Evolutionary conservation across 2,113 vertebrate genomes (phyloP).

Genomic region (Gambusia holbrooki): DNA sequence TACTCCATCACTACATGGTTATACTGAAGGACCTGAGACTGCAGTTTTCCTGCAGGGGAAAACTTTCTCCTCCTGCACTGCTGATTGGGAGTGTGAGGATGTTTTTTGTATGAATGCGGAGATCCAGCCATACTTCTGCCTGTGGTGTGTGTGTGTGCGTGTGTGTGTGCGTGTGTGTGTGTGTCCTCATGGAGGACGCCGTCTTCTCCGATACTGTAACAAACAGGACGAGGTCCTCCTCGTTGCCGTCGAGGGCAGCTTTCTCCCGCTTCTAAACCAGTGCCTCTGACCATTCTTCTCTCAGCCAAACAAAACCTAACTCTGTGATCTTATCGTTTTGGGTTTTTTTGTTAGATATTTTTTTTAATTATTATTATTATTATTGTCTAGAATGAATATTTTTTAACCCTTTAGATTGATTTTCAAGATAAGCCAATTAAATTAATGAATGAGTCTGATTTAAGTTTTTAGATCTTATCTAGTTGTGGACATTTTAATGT

Average conservation of each 20-base stretch:
- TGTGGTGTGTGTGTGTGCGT: conserved; percentile 35
- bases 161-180: conserved; percentile 16
- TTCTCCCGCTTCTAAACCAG: conserved; percentile 53
- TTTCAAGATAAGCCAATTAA: conserved; percentile 51
- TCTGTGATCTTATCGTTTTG: conserved; percentile 50
- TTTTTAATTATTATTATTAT: not conserved
- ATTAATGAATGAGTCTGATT: conserved; percentile 52
- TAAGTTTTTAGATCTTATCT: conserved; percentile 49
- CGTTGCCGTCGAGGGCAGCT: conserved; percentile 19
- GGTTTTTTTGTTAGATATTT: not conserved
- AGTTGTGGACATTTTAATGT: conserved; percentile 61
- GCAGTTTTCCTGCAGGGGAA: conserved; percentile 24
- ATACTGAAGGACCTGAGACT: conserved; percentile 42
- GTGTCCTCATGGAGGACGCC: conserved; percentile 17
- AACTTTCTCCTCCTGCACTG: conserved; percentile 5
- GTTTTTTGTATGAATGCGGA: conserved; percentile 40
- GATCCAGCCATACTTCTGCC: conserved; percentile 30
- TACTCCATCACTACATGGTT: conserved; percentile 32
- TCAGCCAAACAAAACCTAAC: conserved; percentile 62
- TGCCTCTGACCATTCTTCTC: conserved; percentile 68
- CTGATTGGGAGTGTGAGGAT: conserved; percentile 22
- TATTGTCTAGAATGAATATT: conserved; percentile 42
- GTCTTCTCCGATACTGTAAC: conserved; percentile 31
- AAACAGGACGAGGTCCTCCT: conserved; percentile 23
- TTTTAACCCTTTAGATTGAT: conserved; percentile 67